Evolutionary conservation across 2,888 invertebrate genomes (phyloP).

Genomic region (Drosophila affinis): DNA sequence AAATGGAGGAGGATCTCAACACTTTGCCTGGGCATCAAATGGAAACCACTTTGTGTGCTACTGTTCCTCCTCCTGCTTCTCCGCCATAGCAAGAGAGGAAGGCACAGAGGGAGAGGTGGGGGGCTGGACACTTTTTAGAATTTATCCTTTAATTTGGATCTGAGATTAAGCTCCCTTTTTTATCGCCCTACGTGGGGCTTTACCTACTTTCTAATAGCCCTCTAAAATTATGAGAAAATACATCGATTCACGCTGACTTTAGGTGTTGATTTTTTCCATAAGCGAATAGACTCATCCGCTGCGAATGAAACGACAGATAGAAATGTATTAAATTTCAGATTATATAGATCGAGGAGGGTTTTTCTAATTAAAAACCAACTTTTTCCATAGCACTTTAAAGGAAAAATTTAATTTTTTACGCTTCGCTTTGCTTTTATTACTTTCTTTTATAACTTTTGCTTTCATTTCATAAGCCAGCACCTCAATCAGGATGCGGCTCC

Average conservation of each 20-base stretch:
- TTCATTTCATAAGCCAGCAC: neutral
- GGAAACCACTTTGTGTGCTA: slow-evolving; percentile 34
- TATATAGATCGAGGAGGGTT: too few relatives aligned
- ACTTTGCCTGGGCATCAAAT: slow-evolving; percentile 32
- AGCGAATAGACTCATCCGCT: neutral
- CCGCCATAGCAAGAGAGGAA: neutral
- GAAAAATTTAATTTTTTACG: too few relatives aligned
- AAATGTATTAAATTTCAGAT: too few relatives aligned
- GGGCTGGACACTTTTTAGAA: slow-evolving; percentile 12
- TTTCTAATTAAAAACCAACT: too few relatives aligned
- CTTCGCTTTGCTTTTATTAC: neutral
- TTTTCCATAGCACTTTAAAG: too few relatives aligned
- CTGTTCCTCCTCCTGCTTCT: slow-evolving; percentile 2
- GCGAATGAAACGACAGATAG: too few relatives aligned
- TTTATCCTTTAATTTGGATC: slow-evolving; percentile 27
- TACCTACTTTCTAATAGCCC: neutral
- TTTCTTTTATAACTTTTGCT: neutral
- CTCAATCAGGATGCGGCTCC: neutral
- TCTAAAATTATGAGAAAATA: too few relatives aligned
- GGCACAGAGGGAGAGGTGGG: neutral
- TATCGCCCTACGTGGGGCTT: neutral
- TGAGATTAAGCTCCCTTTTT: neutral
- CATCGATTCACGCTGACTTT: neutral
- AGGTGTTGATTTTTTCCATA: neutral
- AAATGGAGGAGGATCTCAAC: slow-evolving; percentile 27